Percentiles rank a stretch among this genome's conserved stretches.
phyloP scores from a whole-genome alignment of 2,113 vertebrate species.

The Tor tambroides region DNA sequence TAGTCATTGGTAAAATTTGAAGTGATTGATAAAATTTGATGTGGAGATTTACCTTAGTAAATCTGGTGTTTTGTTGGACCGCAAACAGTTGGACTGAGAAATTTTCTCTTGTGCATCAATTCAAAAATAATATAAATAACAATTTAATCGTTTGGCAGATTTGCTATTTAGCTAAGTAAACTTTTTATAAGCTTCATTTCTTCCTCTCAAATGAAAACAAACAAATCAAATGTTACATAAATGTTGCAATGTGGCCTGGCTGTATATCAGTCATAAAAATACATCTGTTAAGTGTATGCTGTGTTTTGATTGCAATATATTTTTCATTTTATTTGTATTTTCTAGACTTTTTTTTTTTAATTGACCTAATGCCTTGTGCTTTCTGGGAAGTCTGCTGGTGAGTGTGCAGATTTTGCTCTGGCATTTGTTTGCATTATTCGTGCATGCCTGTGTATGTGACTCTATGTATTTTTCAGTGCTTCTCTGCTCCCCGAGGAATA shows the following conservation, averaged over 20 bases:
- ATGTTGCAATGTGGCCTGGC: background rate
- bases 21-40: too few relatives aligned
- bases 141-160: too few relatives aligned
- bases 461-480: background rate
- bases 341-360: background rate
- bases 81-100: too few relatives aligned
- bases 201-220: background rate
- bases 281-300: background rate
- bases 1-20: too few relatives aligned
- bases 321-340: too few relatives aligned
- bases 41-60: too few relatives aligned
- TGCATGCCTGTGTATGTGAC: slow-evolving; percentile 25
- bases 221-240: background rate
- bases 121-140: too few relatives aligned
- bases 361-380: background rate
- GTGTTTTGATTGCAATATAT: background rate
- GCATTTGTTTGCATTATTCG: background rate
- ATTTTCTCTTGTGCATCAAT: too few relatives aligned
- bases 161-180: too few relatives aligned
- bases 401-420: background rate
- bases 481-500: slow-evolving; percentile 1
- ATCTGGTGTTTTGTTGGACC: too few relatives aligned
- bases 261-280: background rate
- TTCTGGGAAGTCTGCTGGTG: background rate
- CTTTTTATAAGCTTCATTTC: too few relatives aligned